Conservation (phyloP, 2,797 vertebrate species). For the Chrysocyon brachyurus region DNA sequence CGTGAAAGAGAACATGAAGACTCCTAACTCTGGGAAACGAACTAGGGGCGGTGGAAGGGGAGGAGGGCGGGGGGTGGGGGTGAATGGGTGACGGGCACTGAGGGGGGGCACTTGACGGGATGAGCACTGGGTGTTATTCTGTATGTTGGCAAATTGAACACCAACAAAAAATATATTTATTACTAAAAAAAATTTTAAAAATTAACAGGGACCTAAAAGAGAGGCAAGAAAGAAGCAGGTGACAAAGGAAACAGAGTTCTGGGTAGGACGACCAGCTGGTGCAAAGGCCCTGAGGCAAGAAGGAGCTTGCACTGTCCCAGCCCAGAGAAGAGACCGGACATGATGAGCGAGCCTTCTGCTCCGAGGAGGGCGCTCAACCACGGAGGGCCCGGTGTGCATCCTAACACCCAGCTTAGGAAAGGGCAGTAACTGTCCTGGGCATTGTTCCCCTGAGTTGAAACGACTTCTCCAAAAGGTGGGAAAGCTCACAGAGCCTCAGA, state of each 20-base stretch:
- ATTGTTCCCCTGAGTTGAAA: not conserved
- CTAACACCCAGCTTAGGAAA: not conserved
- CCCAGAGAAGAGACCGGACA: not conserved
- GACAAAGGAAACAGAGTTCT: not conserved
- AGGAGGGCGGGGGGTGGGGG: too few species aligned
- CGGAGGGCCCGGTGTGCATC: rapidly evolving
- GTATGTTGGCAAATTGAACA: too few species aligned
- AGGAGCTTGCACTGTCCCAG: not conserved
- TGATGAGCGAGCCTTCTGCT: too few species aligned
- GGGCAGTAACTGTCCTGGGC: too few species aligned
- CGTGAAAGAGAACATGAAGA: not conserved
- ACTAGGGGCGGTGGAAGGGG: too few species aligned
- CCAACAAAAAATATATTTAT: too few species aligned
- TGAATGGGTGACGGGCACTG: too few species aligned
- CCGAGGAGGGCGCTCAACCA: rapidly evolving
- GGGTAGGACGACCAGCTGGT: not conserved
- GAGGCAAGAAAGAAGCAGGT: not conserved
- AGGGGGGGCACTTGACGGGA: too few species aligned
- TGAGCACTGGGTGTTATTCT: too few species aligned
- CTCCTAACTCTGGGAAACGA: too few species aligned
- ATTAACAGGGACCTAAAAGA: not conserved
- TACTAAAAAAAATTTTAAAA: too few species aligned
- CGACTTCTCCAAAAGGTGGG: not conserved
- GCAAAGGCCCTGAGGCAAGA: not conserved
- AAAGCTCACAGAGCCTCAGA: not conserved